Conservation (phyloP, 2,113 vertebrate genomes). For the Emydocephalus ijimae region DNA sequence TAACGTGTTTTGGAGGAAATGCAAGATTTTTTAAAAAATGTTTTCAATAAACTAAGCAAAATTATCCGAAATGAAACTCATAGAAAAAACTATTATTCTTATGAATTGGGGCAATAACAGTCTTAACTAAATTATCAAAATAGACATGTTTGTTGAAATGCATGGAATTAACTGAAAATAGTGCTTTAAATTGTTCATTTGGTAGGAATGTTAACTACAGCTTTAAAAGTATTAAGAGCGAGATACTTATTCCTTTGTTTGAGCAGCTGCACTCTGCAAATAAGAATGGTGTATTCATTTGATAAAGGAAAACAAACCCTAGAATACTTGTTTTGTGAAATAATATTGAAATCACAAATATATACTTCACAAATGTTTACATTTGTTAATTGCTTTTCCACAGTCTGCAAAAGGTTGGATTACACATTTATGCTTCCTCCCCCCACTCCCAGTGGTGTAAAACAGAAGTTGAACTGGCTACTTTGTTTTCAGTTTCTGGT, state of each 20-base stretch:
- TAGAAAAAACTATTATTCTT: neutral
- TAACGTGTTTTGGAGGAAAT: neutral
- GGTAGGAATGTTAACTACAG: conserved; percentile 14
- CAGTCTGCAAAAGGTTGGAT: conserved; percentile 35
- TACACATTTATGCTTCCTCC: neutral
- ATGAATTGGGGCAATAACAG: neutral
- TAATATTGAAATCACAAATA: conserved; percentile 41
- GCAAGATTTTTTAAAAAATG: neutral
- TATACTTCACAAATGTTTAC: conserved; percentile 56
- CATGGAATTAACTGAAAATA: neutral
- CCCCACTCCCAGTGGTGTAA: conserved; percentile 13
- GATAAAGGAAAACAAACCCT: conserved; percentile 18
- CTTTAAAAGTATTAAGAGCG: conserved; percentile 26
- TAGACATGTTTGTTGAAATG: conserved; percentile 13
- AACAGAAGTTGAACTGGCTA: conserved; percentile 40
- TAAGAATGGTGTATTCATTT: conserved; percentile 31
- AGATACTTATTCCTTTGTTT: conserved; percentile 38
- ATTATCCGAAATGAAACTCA: neutral
- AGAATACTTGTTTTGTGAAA: conserved; percentile 42
- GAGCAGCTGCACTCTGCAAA: conserved; percentile 41
- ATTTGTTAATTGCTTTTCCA: conserved; percentile 50
- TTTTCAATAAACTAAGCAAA: neutral
- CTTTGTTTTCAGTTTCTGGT: conserved; percentile 25
- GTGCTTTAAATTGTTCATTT: conserved; percentile 15
- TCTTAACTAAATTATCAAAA: neutral